Evolutionary conservation across 2,888 invertebrate genomes (phyloP).

Genomic region (Subacronicta megacephala): DNA sequence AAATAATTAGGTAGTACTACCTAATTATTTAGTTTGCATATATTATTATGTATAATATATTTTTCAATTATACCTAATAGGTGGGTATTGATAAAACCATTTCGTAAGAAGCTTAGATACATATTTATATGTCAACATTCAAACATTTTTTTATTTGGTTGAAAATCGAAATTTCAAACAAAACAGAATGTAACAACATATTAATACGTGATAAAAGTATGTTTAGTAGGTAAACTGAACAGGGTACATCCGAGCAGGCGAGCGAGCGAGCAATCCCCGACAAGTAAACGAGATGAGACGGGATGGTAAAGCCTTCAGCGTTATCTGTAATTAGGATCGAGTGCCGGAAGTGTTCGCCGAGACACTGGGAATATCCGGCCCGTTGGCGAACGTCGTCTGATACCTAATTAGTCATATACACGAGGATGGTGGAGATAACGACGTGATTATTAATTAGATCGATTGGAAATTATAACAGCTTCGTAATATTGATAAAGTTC

Average conservation of each 20-base stretch:
- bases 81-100: too few relatives aligned
- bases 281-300: slow-evolving; percentile 75
- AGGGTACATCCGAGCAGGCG: slow-evolving; percentile 40
- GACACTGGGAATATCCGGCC: slow-evolving; percentile 70
- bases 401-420: slow-evolving; percentile 56
- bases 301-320: slow-evolving; percentile 66
- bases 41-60: too few relatives aligned
- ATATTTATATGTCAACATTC: too few relatives aligned
- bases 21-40: too few relatives aligned
- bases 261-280: slow-evolving; percentile 56
- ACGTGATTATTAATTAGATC: slow-evolving; percentile 43
- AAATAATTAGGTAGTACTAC: too few relatives aligned
- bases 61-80: too few relatives aligned
- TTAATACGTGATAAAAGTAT: slow-evolving; percentile 38
- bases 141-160: too few relatives aligned
- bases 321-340: slow-evolving; percentile 87
- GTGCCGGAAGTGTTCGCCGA: slow-evolving; percentile 74
- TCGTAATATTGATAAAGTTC: background rate
- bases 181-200: slow-evolving; percentile 33
- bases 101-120: too few relatives aligned
- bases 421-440: slow-evolving; percentile 37
- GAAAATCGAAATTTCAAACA: too few relatives aligned
- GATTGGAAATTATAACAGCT: slow-evolving; percentile 23
- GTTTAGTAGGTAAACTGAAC: slow-evolving; percentile 44
- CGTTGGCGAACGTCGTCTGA: slow-evolving; percentile 34